Base-by-base conservation (phyloP, 2,113 vertebrate species). In the Cottus gobio region DNA sequence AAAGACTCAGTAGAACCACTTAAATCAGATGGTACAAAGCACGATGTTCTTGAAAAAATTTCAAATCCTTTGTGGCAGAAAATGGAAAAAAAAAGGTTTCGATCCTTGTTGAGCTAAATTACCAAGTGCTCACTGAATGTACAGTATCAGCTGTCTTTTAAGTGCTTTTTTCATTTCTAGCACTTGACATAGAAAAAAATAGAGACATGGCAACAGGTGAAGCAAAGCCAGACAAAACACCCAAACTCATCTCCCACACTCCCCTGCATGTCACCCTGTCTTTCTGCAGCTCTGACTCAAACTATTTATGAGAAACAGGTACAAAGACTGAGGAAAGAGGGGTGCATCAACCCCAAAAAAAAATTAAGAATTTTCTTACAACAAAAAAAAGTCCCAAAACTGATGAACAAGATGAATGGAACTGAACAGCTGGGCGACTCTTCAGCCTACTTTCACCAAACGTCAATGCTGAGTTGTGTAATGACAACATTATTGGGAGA, bases 391-490 rank as follows among this genome's bases (percentile, higher is more conserved):
- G 3, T 30, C 83, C 77, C 67, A 76, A 78, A 83, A 88, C 79
- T 79, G 44, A 83, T 37, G 20, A 85, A 80, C 63, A 86, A 82
- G 64, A 91, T 84, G 82, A 85, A 87, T 46, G 52, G 72, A 80
- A 79, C 77, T 71, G 72, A 86, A 84, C 3, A 36, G 42, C 77
- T 62, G 11, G 58, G 54, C 48, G 71, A 44, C 73, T 71, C 62
- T 62, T 85, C 70, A 37, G 46, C 84, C 80, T 67, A 54, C 85
- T 85, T 85, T 74, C 83, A 90, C 83, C 76, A 37, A 84, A 85
- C 71, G 75, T 87, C 87, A 89, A 84, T 75, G 85, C 76, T 85
- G 84, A 83, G 85, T 85, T 90, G 87, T 78, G 64, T 85, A 66
- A 87, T 83, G 85, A 87, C 80, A 82, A 83, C 54, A 75, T 73